Percentiles rank a stretch among this genome's conserved stretches.
Conservation (phyloP, 2,888 invertebrate species). For the Eupithecia vulgata region DNA sequence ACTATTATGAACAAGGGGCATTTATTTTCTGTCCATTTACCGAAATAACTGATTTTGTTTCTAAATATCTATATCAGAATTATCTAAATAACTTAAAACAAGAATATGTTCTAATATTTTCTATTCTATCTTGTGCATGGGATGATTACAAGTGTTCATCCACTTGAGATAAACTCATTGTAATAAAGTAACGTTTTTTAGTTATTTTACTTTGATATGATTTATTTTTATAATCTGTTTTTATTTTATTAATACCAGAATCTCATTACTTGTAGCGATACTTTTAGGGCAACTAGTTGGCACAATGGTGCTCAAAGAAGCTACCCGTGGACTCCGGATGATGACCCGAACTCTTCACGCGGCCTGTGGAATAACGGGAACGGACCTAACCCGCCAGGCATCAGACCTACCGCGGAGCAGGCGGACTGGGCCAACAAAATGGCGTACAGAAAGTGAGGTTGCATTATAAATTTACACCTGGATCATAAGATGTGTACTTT, state of each 20-base stretch:
- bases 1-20: no score
- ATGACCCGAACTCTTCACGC: constrained; percentile 21
- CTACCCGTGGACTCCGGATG: constrained; percentile 25
- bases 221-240: neutral
- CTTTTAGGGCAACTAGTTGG: constrained; percentile 29
- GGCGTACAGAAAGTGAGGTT: constrained; percentile 29
- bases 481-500: neutral
- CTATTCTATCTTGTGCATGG: neutral
- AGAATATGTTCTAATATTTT: neutral
- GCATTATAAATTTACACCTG: neutral
- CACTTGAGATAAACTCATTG: neutral
- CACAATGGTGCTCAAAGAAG: constrained; percentile 27
- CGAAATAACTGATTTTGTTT: no score
- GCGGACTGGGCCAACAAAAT: constrained; percentile 31
- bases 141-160: neutral
- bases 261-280: constrained; percentile 22
- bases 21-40: no score
- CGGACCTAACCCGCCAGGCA: constrained; percentile 22
- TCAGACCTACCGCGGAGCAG: constrained; percentile 20
- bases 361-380: constrained; percentile 29
- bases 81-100: neutral
- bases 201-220: neutral
- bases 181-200: neutral
- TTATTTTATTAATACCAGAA: constrained; percentile 14
- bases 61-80: no score